phyloP scores from a whole-genome alignment of 2,797 vertebrate species.

The Pagetopsis macropterus region DNA sequence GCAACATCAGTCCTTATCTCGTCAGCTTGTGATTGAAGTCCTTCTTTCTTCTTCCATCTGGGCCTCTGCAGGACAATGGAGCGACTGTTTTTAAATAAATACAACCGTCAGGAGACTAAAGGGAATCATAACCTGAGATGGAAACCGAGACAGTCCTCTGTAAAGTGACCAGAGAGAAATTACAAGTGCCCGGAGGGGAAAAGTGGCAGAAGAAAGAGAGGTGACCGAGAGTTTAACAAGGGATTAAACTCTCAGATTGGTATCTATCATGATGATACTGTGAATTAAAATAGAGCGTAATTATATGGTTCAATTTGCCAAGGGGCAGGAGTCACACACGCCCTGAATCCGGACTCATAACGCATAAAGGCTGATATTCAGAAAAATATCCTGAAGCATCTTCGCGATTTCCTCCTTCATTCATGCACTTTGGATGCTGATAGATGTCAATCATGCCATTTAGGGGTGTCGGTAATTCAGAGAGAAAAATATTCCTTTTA shows the following conservation, averaged over 20 bases:
- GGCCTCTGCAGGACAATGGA: slow-evolving; percentile 70
- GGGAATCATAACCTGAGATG: slow-evolving; percentile 74
- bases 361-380: neutral
- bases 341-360: slow-evolving; percentile 33
- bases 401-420: neutral
- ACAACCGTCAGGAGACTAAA: slow-evolving; percentile 68
- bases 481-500: neutral
- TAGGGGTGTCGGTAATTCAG: neutral
- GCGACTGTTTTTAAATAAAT: slow-evolving; percentile 81
- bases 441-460: neutral
- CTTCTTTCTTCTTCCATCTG: slow-evolving; percentile 22
- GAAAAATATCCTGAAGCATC: neutral
- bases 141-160: slow-evolving; percentile 71
- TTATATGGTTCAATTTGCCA: slow-evolving; percentile 56
- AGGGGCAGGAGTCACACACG: slow-evolving; percentile 46
- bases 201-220: slow-evolving; percentile 59
- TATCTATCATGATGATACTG: slow-evolving; percentile 68
- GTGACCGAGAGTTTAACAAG: slow-evolving; percentile 85
- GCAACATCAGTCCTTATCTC: slow-evolving; percentile 54
- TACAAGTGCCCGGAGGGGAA: slow-evolving; percentile 71
- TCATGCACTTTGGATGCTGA: neutral
- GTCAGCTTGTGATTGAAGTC: slow-evolving; percentile 56
- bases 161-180: slow-evolving; percentile 64
- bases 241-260: slow-evolving; percentile 79
- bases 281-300: slow-evolving; percentile 69